Evolutionary conservation across 2,888 invertebrate genomes (phyloP).

Genomic region (Campoplex capitator): DNA sequence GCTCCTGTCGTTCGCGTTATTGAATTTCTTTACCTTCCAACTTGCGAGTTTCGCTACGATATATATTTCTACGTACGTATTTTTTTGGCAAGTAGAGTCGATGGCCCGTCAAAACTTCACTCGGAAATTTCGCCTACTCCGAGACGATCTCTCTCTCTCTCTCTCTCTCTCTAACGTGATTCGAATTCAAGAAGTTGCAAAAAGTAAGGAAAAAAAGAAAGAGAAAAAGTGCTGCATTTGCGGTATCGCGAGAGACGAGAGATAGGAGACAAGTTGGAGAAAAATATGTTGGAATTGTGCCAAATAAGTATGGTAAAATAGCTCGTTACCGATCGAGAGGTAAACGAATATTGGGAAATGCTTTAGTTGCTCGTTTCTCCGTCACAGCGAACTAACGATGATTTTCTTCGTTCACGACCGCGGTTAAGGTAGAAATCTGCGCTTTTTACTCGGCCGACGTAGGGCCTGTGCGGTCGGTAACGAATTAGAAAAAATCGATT

Average conservation of each 20-base stretch:
- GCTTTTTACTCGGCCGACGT: neutral
- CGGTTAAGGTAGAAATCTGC: neutral
- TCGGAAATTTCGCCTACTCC: conserved; percentile 30
- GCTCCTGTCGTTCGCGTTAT: neutral
- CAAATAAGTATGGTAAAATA: neutral
- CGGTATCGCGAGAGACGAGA: neutral
- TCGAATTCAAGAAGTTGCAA: conserved; percentile 31
- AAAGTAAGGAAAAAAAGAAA: neutral
- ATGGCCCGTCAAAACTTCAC: conserved; percentile 37
- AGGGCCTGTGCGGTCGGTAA: neutral
- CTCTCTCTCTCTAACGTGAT: conserved; percentile 45
- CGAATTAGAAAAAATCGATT: neutral
- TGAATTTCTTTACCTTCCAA: neutral
- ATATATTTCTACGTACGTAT: neutral
- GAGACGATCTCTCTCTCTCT: conserved; percentile 15
- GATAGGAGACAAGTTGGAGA: conserved; percentile 17
- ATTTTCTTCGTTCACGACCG: neutral
- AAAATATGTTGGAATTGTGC: neutral
- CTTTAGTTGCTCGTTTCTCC: neutral
- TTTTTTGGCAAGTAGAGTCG: conserved; percentile 44
- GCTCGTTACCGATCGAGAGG: neutral
- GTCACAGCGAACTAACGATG: neutral
- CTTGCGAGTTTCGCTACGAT: neutral
- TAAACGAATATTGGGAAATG: neutral
- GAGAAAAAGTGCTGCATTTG: conserved; percentile 9